Evolutionary conservation across 2,113 vertebrate species (phyloP).

Genomic region (Pampusana beccarii): DNA sequence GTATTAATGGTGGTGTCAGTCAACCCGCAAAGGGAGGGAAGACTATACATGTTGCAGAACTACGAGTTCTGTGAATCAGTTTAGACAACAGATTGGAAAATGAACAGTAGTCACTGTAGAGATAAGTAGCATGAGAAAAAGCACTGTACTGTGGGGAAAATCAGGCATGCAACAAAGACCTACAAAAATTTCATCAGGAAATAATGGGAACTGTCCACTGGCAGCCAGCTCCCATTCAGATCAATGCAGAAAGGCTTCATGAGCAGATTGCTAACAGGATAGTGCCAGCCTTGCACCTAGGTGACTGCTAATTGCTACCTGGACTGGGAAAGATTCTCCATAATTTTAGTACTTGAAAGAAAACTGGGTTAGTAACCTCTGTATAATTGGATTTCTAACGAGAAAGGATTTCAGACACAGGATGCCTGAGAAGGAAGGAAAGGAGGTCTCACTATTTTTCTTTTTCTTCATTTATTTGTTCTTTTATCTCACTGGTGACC

Average conservation of each 20-base stretch:
- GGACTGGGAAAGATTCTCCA: not conserved
- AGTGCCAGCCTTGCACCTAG: not conserved
- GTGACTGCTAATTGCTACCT: constrained; percentile 31
- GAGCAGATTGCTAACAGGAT: not conserved
- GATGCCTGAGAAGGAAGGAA: not conserved
- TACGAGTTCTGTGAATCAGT: not conserved
- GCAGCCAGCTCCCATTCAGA: not conserved
- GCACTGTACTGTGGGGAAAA: not conserved
- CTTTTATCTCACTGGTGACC: not conserved
- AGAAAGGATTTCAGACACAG: not conserved
- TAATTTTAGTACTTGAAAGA: not conserved
- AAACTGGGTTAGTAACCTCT: not conserved
- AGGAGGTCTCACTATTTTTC: not conserved
- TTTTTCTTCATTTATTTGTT: not conserved
- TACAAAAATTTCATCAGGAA: not conserved
- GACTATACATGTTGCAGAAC: not conserved
- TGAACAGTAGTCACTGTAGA: not conserved
- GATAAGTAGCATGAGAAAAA: not conserved
- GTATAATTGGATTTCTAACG: constrained; percentile 18
- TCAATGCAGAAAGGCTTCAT: not conserved
- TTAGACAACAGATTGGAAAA: not conserved
- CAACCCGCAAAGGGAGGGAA: not conserved
- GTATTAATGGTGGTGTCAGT: not conserved
- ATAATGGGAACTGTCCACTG: not conserved
- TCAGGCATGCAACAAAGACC: not conserved